These are phyloP conservation scores for Drosophila asahinai DNA, from an alignment of 1,140 invertebrate species.

Conservation along the genomic window DNA sequence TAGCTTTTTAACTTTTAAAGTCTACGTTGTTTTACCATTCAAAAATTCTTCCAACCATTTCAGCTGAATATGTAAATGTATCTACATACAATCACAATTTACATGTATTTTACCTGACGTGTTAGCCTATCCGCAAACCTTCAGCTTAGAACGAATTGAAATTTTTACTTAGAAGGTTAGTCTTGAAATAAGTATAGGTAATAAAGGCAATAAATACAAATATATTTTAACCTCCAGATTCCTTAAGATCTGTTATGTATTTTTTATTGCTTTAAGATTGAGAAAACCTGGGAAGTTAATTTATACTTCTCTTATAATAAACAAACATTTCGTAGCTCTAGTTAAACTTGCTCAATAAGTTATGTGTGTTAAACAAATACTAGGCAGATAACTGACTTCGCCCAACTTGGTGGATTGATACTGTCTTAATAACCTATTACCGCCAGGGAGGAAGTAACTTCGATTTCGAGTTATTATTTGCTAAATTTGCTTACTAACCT, in stretches of 20 bases:
- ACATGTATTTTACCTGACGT: not conserved
- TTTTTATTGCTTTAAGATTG: not conserved
- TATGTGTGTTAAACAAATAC: not conserved
- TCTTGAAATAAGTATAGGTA: not conserved
- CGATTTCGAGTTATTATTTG: not conserved
- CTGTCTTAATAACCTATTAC: not conserved
- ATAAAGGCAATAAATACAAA: not conserved
- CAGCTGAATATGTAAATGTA: not conserved
- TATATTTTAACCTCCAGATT: not conserved
- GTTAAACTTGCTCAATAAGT: too few species aligned
- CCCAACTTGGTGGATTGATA: not conserved
- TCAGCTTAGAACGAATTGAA: not conserved
- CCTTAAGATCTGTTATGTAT: not conserved
- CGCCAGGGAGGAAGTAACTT: not conserved
- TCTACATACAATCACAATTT: not conserved
- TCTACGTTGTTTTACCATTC: too few species aligned
- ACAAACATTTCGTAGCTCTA: not conserved
- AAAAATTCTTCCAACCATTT: not conserved
- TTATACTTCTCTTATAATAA: too few species aligned
- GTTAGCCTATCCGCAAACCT: conserved; percentile 1
- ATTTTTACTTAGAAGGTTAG: not conserved
- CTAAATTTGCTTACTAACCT: not conserved
- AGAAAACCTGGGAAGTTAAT: too few species aligned
- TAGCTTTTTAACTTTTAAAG: too few species aligned
- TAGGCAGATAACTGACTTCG: not conserved